Base-by-base conservation (phyloP, 2,113 vertebrate species). In the Zapus hudsonius region DNA sequence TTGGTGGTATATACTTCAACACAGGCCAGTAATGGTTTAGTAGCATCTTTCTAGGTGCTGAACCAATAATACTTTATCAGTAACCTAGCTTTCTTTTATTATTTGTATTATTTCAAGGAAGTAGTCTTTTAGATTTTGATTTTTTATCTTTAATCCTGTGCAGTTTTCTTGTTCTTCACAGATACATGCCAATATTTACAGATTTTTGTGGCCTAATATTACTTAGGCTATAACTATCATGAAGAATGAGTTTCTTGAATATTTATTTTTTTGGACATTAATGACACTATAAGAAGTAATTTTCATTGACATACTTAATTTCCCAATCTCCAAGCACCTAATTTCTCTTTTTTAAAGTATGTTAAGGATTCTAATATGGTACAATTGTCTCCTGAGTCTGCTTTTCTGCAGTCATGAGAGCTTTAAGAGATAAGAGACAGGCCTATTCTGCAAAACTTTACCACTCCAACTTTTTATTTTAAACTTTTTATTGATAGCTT, bases 251-350 rank as follows among this genome's bases (percentile, higher is more conserved):
- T 66, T 5, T 75, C 47, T 79, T 89, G 88, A 55, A 82, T 55
- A 70, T 87, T 95, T 52, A 66, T 22, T 61, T 92, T 95, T 92
- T 36, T 96, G 66, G n/a, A 88, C 87, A 76, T 91, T 87, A 92
- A 36, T 64, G 10, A 78, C 47, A 87, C 55, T 89, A 38, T 64
- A 82, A 87, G 33, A 95, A 79, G 38, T 78, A 64, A 2, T 90
- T 91, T 96, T 38, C 22, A 73, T 2, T 90, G 66, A 22, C 74
- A 86, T 33, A 33, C 27, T 22, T 83, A 95, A 90, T 76, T 84
- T 92, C 13, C 16, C 12, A 70, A 61, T 88, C 9, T 29, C 70
- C 87, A 94, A 85, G 11, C 29, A 91, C 5, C 31, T 75, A 67
- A 61, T 90, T 90, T 94, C 42, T 88, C 59, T 89, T 93, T 82